phyloP scores from a whole-genome alignment of 1,140 invertebrate species.

The Drosophila watanabei region DNA sequence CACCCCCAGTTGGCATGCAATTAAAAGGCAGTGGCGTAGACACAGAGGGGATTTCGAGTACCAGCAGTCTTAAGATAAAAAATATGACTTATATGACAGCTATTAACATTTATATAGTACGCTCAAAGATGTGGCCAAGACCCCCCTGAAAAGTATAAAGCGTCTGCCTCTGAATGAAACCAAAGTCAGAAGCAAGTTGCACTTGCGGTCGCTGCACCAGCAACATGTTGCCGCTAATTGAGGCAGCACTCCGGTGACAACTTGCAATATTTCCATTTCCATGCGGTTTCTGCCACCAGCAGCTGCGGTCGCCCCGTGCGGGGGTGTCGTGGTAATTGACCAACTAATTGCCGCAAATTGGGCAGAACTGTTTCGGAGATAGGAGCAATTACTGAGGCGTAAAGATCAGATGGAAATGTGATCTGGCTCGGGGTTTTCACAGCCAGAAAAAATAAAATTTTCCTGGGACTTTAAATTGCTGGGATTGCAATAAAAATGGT shows the following conservation, averaged over 20 bases:
- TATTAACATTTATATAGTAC: neutral
- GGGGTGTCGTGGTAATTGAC: slow-evolving; percentile 23
- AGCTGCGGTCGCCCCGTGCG: slow-evolving; percentile 10
- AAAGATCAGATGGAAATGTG: neutral
- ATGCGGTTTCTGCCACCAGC: slow-evolving; percentile 33
- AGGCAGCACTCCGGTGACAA: slow-evolving; percentile 52
- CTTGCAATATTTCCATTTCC: slow-evolving; percentile 38
- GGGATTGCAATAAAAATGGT: too few relatives aligned
- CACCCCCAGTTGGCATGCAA: slow-evolving; percentile 55
- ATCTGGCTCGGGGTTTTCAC: neutral
- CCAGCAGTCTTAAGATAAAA: neutral
- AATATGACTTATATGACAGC: neutral
- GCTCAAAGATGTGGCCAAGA: neutral
- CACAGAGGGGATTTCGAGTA: neutral
- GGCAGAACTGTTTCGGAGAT: slow-evolving; percentile 5
- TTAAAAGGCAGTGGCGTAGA: slow-evolving; percentile 28
- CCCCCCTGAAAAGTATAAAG: neutral
- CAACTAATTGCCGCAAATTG: slow-evolving; percentile 32
- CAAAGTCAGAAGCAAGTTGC: slow-evolving; percentile 54
- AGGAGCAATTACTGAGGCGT: neutral
- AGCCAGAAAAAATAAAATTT: neutral
- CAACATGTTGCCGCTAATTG: slow-evolving; percentile 75
- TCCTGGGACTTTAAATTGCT: too few relatives aligned
- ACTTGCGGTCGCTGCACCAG: slow-evolving; percentile 47
- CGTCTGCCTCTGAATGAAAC: slow-evolving; percentile 5